Percentiles rank a stretch among this genome's conserved stretches.
These are phyloP conservation scores for Lochmaea capreae DNA, from an alignment of 2,888 invertebrate species.

Conservation along the genomic window DNA sequence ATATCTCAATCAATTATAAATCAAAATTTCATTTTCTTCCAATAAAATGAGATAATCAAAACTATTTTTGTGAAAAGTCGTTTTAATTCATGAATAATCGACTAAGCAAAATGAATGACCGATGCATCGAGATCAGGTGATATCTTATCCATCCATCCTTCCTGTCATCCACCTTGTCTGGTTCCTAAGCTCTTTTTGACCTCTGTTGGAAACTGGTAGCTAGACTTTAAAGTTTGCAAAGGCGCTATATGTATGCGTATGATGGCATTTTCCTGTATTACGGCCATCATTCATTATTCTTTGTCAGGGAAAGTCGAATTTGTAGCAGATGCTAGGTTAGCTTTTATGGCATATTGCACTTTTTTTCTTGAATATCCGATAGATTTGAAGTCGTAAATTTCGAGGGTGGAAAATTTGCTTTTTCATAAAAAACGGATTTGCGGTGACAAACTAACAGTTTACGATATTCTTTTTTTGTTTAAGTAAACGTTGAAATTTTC, in stretches of 20 bases:
- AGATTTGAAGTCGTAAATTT: slow-evolving; percentile 26
- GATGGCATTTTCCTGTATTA: slow-evolving; percentile 41
- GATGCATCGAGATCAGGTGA: slow-evolving; percentile 55
- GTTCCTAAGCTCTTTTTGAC: slow-evolving; percentile 48
- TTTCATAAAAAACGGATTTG: slow-evolving; percentile 28
- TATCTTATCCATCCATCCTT: slow-evolving; percentile 56
- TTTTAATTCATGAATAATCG: slow-evolving; percentile 50
- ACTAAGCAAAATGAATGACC: slow-evolving; percentile 55
- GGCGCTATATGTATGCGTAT: slow-evolving; percentile 41
- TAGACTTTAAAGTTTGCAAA: slow-evolving; percentile 45
- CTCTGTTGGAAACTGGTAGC: slow-evolving; percentile 41
- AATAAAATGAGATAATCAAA: too few relatives aligned
- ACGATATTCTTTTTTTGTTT: background rate
- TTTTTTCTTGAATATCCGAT: slow-evolving; percentile 34
- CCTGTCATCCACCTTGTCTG: slow-evolving; percentile 51
- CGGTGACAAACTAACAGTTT: slow-evolving; percentile 5
- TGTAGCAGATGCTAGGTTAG: slow-evolving; percentile 47
- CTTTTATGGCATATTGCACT: slow-evolving; percentile 38
- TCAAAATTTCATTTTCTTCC: too few relatives aligned
- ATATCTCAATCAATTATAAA: too few relatives aligned
- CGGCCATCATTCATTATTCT: slow-evolving; percentile 47
- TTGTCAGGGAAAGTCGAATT: slow-evolving; percentile 50
- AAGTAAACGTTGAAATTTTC: background rate
- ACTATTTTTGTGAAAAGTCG: too few relatives aligned
- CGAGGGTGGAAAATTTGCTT: slow-evolving; percentile 21